Evolutionary conservation across 2,888 invertebrate species (phyloP).

Genomic region (Leuctra nigra): DNA sequence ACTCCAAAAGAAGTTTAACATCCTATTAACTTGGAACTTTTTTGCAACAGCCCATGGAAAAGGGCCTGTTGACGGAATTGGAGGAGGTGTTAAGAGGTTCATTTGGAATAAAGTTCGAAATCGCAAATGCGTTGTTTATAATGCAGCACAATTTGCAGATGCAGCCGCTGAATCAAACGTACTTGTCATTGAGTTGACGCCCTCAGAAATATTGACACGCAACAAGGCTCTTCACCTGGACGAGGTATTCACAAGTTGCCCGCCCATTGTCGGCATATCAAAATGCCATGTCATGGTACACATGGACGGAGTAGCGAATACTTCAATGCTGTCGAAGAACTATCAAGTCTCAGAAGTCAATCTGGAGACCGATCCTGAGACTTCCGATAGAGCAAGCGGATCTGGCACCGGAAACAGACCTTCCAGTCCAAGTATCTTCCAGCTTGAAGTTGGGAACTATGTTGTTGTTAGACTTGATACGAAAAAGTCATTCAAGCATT

Average conservation of each 20-base stretch:
- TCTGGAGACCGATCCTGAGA: no score
- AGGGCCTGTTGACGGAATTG: slow-evolving; percentile 12
- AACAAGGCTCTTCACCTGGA: neutral
- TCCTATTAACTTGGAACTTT: neutral
- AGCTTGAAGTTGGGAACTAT: no score
- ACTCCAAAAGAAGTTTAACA: neutral
- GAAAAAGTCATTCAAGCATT: no score
- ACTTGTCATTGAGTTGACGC: neutral
- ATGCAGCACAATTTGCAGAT: neutral
- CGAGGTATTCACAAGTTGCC: neutral
- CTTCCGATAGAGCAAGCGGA: no score
- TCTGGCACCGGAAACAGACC: no score
- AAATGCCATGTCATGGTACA: neutral
- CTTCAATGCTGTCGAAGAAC: no score
- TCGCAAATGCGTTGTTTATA: neutral
- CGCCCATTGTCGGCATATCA: neutral
- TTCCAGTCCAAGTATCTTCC: no score
- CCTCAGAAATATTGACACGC: neutral
- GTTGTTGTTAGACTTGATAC: no score
- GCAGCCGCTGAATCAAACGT: neutral
- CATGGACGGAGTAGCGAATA: no score
- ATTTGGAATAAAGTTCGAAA: neutral
- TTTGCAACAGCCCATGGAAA: slow-evolving; percentile 5
- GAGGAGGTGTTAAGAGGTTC: neutral
- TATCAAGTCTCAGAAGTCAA: no score